These are phyloP conservation scores for Brachionus asplanchnoidis DNA, from an alignment of 1,140 invertebrate genomes.

Conservation along the genomic window DNA sequence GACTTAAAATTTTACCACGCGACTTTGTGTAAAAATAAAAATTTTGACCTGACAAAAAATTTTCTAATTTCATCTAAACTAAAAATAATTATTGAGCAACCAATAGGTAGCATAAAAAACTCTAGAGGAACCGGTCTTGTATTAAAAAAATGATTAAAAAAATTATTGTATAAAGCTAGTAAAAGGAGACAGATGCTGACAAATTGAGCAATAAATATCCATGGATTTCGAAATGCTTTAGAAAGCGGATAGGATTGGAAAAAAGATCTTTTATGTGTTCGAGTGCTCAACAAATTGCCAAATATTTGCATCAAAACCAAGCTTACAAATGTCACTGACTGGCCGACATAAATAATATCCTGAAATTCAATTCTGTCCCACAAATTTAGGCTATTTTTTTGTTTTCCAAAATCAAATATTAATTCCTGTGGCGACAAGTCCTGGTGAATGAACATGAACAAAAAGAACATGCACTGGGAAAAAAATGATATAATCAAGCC, in stretches of 20 bases:
- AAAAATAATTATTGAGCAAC: conserved; percentile 22
- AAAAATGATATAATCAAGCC: background rate
- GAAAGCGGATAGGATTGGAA: background rate
- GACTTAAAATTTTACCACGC: background rate
- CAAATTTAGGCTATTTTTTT: background rate
- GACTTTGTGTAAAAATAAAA: conserved; percentile 29
- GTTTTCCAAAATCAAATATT: background rate
- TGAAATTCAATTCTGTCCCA: background rate
- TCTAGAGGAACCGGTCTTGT: conserved; percentile 4
- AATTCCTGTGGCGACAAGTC: background rate
- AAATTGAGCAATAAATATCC: background rate
- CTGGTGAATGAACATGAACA: background rate
- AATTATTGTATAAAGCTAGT: background rate
- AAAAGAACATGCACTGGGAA: conserved; percentile 18
- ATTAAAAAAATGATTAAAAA: conserved; percentile 33
- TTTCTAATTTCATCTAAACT: conserved; percentile 33
- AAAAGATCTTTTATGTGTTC: conserved; percentile 34
- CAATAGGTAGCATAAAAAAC: conserved; percentile 34
- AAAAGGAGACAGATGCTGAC: background rate
- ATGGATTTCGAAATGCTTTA: background rate
- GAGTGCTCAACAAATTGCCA: conserved; percentile 10
- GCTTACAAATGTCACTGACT: background rate
- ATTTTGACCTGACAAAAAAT: conserved; percentile 21
- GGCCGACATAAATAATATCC: background rate
- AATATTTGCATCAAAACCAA: background rate